Percentiles rank a stretch among this genome's conserved stretches.
Evolutionary conservation across 2,797 vertebrate genomes (phyloP).

Genomic region (Phaenicophaeus curvirostris): DNA sequence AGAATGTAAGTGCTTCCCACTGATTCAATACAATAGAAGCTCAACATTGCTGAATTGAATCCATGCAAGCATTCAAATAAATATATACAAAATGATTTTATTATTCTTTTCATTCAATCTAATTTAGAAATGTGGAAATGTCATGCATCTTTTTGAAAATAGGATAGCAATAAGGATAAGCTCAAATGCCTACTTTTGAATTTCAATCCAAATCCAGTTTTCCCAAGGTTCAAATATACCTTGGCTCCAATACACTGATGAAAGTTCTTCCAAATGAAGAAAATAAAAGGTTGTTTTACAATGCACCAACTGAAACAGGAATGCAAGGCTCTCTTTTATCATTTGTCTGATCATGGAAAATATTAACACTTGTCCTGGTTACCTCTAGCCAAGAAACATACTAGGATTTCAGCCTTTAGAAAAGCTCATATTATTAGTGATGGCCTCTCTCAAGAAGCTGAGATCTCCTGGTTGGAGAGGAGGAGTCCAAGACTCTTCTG

Average conservation of each 20-base stretch:
- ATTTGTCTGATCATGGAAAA: conserved; percentile 2
- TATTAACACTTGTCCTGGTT: background rate
- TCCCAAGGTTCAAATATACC: background rate
- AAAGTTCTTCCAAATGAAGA: background rate
- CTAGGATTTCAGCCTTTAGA: background rate
- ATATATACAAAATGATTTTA: conserved; percentile 30
- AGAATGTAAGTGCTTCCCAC: conserved; percentile 23
- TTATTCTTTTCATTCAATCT: conserved; percentile 15
- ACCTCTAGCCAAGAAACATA: background rate
- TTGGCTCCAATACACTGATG: background rate
- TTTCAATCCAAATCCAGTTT: background rate
- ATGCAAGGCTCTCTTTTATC: background rate
- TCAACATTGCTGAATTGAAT: conserved; percentile 25
- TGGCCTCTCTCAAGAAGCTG: background rate
- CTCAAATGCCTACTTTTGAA: background rate
- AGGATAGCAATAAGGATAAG: background rate
- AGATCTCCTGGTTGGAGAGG: background rate
- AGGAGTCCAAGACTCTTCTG: background rate
- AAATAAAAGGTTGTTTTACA: background rate
- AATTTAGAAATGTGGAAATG: background rate
- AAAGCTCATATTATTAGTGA: background rate
- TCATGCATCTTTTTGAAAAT: background rate
- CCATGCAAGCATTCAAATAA: conserved; percentile 9
- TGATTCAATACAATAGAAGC: conserved; percentile 16
- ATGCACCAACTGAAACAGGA: background rate